phyloP scores from a whole-genome alignment of 2,888 invertebrate species.

The Rhodophaea formosa region DNA sequence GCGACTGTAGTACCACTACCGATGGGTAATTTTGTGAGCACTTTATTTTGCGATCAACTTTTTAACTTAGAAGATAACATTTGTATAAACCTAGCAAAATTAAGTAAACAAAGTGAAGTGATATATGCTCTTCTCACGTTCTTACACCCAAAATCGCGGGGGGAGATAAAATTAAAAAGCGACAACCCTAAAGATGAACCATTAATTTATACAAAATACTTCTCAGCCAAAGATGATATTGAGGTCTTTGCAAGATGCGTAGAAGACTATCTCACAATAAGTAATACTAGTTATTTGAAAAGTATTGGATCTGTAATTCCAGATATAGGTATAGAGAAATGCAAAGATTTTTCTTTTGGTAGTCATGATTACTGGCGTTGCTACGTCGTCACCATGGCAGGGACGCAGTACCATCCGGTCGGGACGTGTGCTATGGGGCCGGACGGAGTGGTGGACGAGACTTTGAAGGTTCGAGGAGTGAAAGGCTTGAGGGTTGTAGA shows the following conservation, averaged over 20 bases:
- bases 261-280: conserved; percentile 34
- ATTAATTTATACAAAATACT: conserved; percentile 42
- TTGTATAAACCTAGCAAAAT: conserved; percentile 36
- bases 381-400: conserved; percentile 43
- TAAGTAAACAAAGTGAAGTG: conserved; percentile 29
- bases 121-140: conserved; percentile 36
- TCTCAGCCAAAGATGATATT: conserved; percentile 39
- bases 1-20: conserved; percentile 37
- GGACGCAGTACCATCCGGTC: conserved; percentile 43
- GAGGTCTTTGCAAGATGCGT: conserved; percentile 34
- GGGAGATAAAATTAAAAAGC: conserved; percentile 42
- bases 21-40: conserved; percentile 33
- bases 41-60: conserved; percentile 36
- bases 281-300: conserved; percentile 35
- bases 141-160: conserved; percentile 47
- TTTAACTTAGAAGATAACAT: conserved; percentile 39
- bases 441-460: conserved; percentile 39
- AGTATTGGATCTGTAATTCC: conserved; percentile 31
- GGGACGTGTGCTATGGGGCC: conserved; percentile 45
- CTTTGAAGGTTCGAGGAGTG: conserved; percentile 66
- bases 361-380: conserved; percentile 57
- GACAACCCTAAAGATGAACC: conserved; percentile 42
- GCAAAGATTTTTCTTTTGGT: conserved; percentile 38
- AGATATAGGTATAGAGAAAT: conserved; percentile 39
- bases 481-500: conserved; percentile 80